Evolutionary conservation across 2,797 vertebrate genomes (phyloP).

Genomic region (Betta splendens): DNA sequence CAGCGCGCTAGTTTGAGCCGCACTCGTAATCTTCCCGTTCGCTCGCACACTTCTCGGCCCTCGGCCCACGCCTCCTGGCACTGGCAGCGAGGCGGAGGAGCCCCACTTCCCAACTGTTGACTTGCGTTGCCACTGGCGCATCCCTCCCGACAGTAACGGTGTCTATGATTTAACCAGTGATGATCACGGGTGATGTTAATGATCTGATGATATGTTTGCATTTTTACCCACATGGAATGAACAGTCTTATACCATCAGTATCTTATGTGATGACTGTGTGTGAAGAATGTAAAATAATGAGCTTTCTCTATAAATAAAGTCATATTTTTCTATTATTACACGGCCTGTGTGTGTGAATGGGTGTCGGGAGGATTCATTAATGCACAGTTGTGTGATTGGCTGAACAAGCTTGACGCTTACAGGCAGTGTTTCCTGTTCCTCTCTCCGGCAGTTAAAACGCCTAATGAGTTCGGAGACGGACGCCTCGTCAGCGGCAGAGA

Average conservation of each 20-base stretch:
- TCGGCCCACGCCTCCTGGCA: background rate
- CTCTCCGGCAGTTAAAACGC: slow-evolving; percentile 71
- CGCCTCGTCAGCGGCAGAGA: slow-evolving; percentile 72
- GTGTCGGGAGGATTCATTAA: background rate
- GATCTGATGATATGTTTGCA: slow-evolving; percentile 63
- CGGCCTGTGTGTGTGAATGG: slow-evolving; percentile 8
- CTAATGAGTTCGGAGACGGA: slow-evolving; percentile 70
- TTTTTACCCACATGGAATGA: slow-evolving; percentile 73
- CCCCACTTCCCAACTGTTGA: slow-evolving; percentile 39
- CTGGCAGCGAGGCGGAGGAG: background rate
- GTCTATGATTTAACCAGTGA: slow-evolving; percentile 49
- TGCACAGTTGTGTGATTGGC: background rate
- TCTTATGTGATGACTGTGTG: slow-evolving; percentile 71
- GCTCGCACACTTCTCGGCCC: slow-evolving; percentile 12
- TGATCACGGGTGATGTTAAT: slow-evolving; percentile 41
- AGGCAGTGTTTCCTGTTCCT: slow-evolving; percentile 45
- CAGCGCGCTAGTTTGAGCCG: slow-evolving; percentile 31
- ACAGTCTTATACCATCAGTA: slow-evolving; percentile 76
- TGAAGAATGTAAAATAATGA: slow-evolving; percentile 70
- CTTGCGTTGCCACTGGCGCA: slow-evolving; percentile 8
- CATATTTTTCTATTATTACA: slow-evolving; percentile 72
- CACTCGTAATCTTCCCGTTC: slow-evolving; percentile 31
- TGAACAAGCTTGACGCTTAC: slow-evolving; percentile 20
- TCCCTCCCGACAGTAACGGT: slow-evolving; percentile 31
- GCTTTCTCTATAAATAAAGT: slow-evolving; percentile 77